Conservation (phyloP, 2,113 vertebrate species). For the Callipepla californica region DNA sequence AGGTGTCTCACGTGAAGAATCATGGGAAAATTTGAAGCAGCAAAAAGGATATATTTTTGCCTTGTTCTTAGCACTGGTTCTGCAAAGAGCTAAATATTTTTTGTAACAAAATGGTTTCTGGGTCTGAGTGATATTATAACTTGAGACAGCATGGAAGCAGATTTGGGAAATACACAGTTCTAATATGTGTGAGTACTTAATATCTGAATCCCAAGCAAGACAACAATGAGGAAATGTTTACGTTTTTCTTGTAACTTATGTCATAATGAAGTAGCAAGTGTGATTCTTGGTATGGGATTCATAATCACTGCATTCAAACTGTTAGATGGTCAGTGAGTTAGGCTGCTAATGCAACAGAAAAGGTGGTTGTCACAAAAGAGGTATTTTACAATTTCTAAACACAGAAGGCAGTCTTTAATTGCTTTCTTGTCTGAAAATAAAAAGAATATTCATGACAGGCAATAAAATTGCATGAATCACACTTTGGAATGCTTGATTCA, state of each 20-base stretch:
- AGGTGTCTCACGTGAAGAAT: neutral
- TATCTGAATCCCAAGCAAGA: neutral
- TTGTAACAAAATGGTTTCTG: neutral
- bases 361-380: neutral
- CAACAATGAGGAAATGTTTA: neutral
- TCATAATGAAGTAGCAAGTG: neutral
- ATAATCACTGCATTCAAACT: neutral
- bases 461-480: constrained; percentile 6
- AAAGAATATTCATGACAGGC: neutral
- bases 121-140: neutral
- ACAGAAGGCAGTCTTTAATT: neutral
- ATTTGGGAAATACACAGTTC: neutral
- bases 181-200: neutral
- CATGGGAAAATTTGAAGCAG: neutral
- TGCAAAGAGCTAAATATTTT: neutral
- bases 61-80: neutral
- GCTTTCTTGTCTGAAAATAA: neutral
- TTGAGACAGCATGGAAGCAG: neutral
- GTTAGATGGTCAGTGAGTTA: neutral
- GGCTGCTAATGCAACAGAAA: neutral
- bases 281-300: neutral
- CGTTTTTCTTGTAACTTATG: neutral
- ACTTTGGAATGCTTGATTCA: neutral
- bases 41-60: neutral
- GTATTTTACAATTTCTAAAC: neutral